phyloP scores from a whole-genome alignment of 2,888 invertebrate genomes.

The Acanthoscelides obtectus region DNA sequence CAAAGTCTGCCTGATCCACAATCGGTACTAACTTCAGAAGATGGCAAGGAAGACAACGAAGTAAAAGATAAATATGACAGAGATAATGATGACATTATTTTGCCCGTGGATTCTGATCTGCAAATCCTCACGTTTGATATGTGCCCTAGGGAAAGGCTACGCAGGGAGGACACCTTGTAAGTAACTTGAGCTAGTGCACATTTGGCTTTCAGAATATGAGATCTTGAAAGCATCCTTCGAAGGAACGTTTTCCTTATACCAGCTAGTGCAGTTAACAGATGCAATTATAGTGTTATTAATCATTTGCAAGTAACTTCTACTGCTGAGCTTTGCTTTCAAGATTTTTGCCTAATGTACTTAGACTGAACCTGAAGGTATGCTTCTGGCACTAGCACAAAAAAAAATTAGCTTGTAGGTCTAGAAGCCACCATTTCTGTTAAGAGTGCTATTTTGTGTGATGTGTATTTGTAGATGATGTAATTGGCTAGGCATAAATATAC shows the following conservation, averaged over 20 bases:
- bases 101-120: conserved; percentile 15
- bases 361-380: conserved; percentile 3
- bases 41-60: background rate
- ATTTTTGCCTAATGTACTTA: background rate
- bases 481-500: background rate
- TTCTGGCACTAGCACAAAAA: conserved; percentile 22
- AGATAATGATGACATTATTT: background rate
- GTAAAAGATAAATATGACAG: conserved; percentile 3
- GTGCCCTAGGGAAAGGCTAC: conserved; percentile 21
- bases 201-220: too few relatives aligned
- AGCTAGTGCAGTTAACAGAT: too few relatives aligned
- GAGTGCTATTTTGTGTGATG: background rate
- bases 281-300: too few relatives aligned
- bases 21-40: background rate
- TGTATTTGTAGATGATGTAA: background rate
- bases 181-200: conserved; percentile 18
- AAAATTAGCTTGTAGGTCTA: background rate
- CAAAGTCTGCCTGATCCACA: background rate
- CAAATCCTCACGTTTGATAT: conserved; percentile 31
- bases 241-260: too few relatives aligned
- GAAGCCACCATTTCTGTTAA: background rate
- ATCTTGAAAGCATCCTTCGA: too few relatives aligned
- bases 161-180: conserved; percentile 36
- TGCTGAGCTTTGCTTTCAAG: background rate
- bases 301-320: conserved; percentile 32